These are phyloP conservation scores for Hormaphis cornu DNA, from an alignment of 1,140 invertebrate genomes.

Conservation along the genomic window DNA sequence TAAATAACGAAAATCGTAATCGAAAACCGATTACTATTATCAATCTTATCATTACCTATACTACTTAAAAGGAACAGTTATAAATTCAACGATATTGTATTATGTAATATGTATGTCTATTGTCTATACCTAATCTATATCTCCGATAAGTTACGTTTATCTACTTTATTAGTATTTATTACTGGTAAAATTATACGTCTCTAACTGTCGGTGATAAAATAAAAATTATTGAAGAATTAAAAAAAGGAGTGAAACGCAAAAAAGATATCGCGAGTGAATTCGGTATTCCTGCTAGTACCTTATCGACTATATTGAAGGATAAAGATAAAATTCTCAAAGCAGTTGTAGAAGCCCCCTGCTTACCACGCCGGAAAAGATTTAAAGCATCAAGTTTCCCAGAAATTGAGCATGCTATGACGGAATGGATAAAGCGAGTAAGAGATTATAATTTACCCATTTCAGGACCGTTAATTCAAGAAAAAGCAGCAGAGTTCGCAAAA, in stretches of 20 bases:
- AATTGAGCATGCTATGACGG: no score
- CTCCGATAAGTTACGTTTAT: not conserved
- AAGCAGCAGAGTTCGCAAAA: constrained; percentile 38
- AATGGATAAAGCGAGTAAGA: no score
- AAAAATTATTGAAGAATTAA: constrained; percentile 42
- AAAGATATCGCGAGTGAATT: constrained; percentile 63
- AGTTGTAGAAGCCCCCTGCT: not conserved
- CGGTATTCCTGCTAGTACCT: not conserved
- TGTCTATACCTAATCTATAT: not conserved
- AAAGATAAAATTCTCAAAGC: not conserved
- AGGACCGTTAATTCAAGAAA: constrained; percentile 36
- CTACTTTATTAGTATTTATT: not conserved
- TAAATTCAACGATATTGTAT: no score
- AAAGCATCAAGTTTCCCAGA: not conserved
- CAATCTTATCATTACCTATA: no score
- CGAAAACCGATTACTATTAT: no score
- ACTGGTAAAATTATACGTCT: not conserved
- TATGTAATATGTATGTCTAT: not conserved
- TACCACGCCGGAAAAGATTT: not conserved
- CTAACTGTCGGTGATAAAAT: not conserved
- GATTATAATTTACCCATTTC: no score
- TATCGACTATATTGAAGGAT: constrained; percentile 5
- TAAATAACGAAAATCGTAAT: not conserved
- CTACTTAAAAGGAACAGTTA: no score
- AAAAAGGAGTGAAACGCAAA: constrained; percentile 58